Conservation (phyloP, 2,113 vertebrate species). For the Salminus brasiliensis region DNA sequence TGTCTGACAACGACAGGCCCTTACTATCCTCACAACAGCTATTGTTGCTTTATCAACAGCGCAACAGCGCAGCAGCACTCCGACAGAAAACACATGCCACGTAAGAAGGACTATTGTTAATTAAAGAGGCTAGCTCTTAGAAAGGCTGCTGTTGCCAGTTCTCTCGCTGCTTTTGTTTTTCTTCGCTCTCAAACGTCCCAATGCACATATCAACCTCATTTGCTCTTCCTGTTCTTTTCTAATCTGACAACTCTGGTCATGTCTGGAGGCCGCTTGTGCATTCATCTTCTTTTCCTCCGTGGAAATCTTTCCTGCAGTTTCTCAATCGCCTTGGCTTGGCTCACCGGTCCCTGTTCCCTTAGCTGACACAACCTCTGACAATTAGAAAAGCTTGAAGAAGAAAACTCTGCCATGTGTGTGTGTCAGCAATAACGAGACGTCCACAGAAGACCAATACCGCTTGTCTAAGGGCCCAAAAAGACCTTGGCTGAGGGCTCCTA, state of each 20-base stretch:
- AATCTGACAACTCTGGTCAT: constrained; percentile 40
- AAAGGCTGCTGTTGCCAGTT: constrained; percentile 21
- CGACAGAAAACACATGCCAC: constrained; percentile 18
- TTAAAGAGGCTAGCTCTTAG: constrained; percentile 34
- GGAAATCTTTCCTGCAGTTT: constrained; percentile 48
- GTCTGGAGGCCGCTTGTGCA: constrained; percentile 37
- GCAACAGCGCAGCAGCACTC: constrained; percentile 6
- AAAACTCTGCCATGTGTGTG: constrained; percentile 29
- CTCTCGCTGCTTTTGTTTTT: constrained; percentile 42
- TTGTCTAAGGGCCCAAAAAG: constrained; percentile 21
- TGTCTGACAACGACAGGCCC: background rate
- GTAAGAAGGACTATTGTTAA: constrained; percentile 42
- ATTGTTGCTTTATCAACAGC: background rate
- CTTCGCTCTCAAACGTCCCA: constrained; percentile 35
- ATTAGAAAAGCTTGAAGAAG: constrained; percentile 29
- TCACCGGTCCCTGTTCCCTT: constrained; percentile 60
- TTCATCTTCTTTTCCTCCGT: constrained; percentile 37
- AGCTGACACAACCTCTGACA: constrained; percentile 57
- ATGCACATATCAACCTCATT: constrained; percentile 31
- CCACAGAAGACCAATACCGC: constrained; percentile 21
- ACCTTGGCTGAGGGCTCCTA: background rate
- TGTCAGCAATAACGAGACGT: constrained; percentile 51
- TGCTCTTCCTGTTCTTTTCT: constrained; percentile 44
- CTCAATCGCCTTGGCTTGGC: constrained; percentile 58
- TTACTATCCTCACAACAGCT: background rate